Base-by-base conservation (phyloP, 2,113 vertebrate genomes). In the Tauraco erythrolophus region DNA sequence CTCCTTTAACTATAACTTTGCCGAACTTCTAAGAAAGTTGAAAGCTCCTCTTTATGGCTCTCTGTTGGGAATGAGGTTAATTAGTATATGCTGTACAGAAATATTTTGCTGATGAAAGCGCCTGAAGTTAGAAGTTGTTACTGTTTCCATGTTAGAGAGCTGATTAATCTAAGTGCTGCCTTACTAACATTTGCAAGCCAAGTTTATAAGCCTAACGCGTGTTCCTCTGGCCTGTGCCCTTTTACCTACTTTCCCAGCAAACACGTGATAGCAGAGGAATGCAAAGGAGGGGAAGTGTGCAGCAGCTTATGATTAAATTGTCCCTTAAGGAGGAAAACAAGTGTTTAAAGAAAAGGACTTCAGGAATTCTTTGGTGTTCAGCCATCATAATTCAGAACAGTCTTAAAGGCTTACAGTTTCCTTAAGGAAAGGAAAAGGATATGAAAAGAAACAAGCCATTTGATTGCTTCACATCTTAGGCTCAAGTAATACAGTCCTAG, bases 181-280 rank as follows among this genome's bases (percentile, higher is more conserved):
- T 22, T 14, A 2, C 79, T 17, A 22, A 2, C 41, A 0, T 19
- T 11, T 51, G 68, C 64, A 8, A 66, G 84, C 27, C 45, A 8
- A 37, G 80, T 61, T 56, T 14, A 3, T 6, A 10, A 84, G 68
- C 12, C 22, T 22, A 3, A 17, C 35, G 76, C 39, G 50, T 58
- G 45, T 89, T 85, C 91, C 18, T 65, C 51, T 19, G 51, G 60
- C 22, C 25, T 3, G 21, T 58, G 91, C 94, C 95, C 95, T 98
- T 97, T 98, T 15, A 30, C 96, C 97, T 77, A 94, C 86, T 97
- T 97, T 11, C 80, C 66, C 14, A 7, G 88, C 46, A 2, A 31
- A 27, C 92, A 78, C 56, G 91, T 65, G 88, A 89, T 71, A 2
- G 58, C 21, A 31, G 35, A 71, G 87, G 94, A 96, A 94, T 92